phyloP scores from a whole-genome alignment of 2,888 invertebrate genomes.

The Campoplex capitator region DNA sequence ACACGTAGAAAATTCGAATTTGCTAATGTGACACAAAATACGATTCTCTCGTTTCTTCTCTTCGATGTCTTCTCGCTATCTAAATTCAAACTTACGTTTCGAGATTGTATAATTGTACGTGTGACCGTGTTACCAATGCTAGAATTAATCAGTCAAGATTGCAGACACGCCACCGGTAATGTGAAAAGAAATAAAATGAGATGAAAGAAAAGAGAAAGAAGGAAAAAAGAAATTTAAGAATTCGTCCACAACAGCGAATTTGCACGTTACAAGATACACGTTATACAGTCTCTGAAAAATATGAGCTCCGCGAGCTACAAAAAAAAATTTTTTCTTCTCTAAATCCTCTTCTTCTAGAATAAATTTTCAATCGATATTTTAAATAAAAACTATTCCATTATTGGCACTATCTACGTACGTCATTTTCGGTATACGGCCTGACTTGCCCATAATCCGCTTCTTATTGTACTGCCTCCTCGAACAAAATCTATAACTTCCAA shows the following conservation, averaged over 20 bases:
- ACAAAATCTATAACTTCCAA: conserved; percentile 56
- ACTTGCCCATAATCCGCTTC: conserved; percentile 47
- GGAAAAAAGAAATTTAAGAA: conserved; percentile 16
- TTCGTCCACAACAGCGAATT: neutral
- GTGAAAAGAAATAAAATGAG: conserved; percentile 18
- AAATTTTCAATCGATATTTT: conserved; percentile 21
- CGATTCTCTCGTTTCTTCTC: conserved; percentile 10
- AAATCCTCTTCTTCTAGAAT: conserved; percentile 7
- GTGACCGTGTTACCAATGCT: neutral
- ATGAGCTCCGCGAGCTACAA: conserved; percentile 25
- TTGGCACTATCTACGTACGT: conserved; percentile 70
- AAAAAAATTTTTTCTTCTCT: neutral
- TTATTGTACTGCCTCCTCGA: conserved; percentile 60
- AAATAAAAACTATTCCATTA: conserved; percentile 45
- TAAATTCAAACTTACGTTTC: conserved; percentile 16
- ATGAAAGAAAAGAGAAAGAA: conserved; percentile 6
- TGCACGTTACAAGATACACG: neutral
- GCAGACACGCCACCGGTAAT: conserved; percentile 39
- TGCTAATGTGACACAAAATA: conserved; percentile 12
- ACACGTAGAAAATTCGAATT: conserved; percentile 17
- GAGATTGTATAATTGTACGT: conserved; percentile 18
- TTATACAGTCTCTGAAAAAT: conserved; percentile 42
- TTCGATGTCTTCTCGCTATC: conserved; percentile 15
- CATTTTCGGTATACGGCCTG: conserved; percentile 27
- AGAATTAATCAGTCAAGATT: conserved; percentile 49